Percentiles rank a stretch among this genome's conserved stretches.
Evolutionary conservation across 2,113 vertebrate species (phyloP).

Genomic region (Anoplopoma fimbria): DNA sequence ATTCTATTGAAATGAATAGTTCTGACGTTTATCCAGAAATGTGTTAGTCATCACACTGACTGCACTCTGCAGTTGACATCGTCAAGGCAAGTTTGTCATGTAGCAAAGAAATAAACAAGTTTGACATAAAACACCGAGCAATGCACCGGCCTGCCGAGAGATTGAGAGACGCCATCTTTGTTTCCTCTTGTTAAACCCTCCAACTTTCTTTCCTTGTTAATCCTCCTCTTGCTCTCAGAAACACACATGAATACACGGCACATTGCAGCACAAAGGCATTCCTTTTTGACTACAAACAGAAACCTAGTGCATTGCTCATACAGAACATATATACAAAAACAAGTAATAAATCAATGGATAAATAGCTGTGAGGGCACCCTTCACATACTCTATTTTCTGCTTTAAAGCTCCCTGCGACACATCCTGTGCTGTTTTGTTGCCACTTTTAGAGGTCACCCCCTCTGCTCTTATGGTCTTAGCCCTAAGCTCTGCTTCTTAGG

Average conservation of each 20-base stretch:
- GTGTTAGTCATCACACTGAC: slow-evolving; percentile 58
- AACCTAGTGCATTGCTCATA: slow-evolving; percentile 39
- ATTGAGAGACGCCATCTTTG: slow-evolving; percentile 10
- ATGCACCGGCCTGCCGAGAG: slow-evolving; percentile 55
- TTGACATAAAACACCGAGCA: slow-evolving; percentile 72
- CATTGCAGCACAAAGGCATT: slow-evolving; percentile 35
- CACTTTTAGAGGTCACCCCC: slow-evolving; percentile 69
- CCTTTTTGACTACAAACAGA: slow-evolving; percentile 36
- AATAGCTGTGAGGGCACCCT: slow-evolving; percentile 30
- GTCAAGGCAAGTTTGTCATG: slow-evolving; percentile 82
- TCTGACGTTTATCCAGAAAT: slow-evolving; percentile 30
- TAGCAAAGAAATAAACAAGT: slow-evolving; percentile 74
- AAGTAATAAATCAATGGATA: slow-evolving; percentile 17
- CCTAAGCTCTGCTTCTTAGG: slow-evolving; percentile 74
- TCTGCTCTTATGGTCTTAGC: slow-evolving; percentile 66
- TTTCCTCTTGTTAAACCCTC: not conserved
- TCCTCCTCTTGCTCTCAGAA: slow-evolving; percentile 40
- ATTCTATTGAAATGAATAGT: slow-evolving; percentile 21
- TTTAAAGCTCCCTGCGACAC: slow-evolving; percentile 51
- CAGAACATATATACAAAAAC: slow-evolving; percentile 52
- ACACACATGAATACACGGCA: slow-evolving; percentile 28
- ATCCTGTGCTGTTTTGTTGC: slow-evolving; percentile 62
- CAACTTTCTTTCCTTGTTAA: slow-evolving; percentile 22
- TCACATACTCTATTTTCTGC: slow-evolving; percentile 37
- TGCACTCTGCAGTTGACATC: slow-evolving; percentile 77